A percentile compares a stretch with the other conserved stretches of the same genome.
phyloP scores from a whole-genome alignment of 2,888 invertebrate species.

The Polydrusus tereticollis region DNA sequence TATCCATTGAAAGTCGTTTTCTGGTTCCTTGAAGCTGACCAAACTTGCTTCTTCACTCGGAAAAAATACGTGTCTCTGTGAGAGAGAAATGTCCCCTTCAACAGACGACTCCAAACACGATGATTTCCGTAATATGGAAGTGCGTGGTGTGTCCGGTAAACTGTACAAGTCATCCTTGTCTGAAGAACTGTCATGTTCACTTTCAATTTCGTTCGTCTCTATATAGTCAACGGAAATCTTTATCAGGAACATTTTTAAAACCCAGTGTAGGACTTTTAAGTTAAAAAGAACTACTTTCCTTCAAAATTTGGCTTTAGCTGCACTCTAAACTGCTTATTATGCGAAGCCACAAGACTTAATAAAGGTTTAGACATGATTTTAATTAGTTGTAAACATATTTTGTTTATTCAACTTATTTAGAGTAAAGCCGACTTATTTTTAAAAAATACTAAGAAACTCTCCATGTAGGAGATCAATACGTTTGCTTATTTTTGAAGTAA shows the following conservation, averaged over 20 bases:
- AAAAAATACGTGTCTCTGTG: slow-evolving; percentile 56
- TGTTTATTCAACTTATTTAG: no score
- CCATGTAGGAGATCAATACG: no score
- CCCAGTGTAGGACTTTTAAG: not conserved
- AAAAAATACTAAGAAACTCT: no score
- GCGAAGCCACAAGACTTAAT: no score
- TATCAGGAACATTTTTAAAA: slow-evolving; percentile 3
- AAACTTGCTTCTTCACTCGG: slow-evolving; percentile 53
- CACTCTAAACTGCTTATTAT: no score
- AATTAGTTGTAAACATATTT: no score
- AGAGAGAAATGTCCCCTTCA: slow-evolving; percentile 34
- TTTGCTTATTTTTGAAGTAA: no score
- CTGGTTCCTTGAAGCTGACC: slow-evolving; percentile 57
- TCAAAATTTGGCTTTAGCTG: no score
- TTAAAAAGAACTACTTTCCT: no score
- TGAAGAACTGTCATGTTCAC: slow-evolving; percentile 28
- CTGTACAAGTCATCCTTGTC: slow-evolving; percentile 41
- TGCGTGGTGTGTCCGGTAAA: slow-evolving; percentile 45
- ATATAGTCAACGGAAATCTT: not conserved
- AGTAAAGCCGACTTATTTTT: no score
- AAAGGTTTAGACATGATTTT: no score
- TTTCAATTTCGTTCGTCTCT: slow-evolving; percentile 21
- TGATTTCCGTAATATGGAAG: slow-evolving; percentile 56
- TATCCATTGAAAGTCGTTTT: slow-evolving; percentile 52
- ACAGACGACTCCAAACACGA: slow-evolving; percentile 49